phyloP scores from a whole-genome alignment of 2,888 invertebrate species.

The Phortica okadai region DNA sequence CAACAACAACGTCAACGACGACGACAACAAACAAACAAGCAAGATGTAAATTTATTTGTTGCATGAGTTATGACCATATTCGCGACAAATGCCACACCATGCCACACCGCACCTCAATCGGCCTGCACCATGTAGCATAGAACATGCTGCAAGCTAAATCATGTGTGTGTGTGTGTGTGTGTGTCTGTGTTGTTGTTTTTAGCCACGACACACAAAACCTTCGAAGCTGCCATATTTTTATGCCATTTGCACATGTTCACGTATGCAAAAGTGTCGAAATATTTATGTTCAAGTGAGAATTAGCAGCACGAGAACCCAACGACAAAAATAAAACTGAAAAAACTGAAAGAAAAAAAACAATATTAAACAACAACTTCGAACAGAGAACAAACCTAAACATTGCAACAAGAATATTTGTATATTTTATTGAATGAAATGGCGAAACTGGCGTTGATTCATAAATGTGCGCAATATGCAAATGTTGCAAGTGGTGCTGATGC shows the following conservation, averaged over 20 bases:
- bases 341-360: constrained; percentile 9
- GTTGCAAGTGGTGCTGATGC: constrained; percentile 33
- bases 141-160: constrained; percentile 1
- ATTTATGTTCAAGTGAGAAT: constrained; percentile 66
- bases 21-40: constrained; percentile 19
- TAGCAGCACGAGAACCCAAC: constrained; percentile 50
- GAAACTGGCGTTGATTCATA: constrained; percentile 74
- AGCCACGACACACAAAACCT: constrained; percentile 3
- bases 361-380: constrained; percentile 34
- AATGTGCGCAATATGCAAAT: constrained; percentile 67
- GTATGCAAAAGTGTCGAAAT: constrained; percentile 70
- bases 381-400: constrained; percentile 42
- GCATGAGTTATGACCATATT: constrained; percentile 74
- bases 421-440: constrained; percentile 74
- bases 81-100: constrained; percentile 64
- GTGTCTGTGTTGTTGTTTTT: neutral
- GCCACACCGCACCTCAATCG: constrained; percentile 51
- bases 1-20: neutral
- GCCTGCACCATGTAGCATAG: constrained; percentile 41
- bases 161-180: neutral
- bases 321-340: neutral
- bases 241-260: constrained; percentile 64
- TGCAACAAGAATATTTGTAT: constrained; percentile 45
- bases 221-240: constrained; percentile 67
- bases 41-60: constrained; percentile 68